These are phyloP conservation scores for Neodon shergylaensis DNA, from an alignment of 2,113 vertebrate species.

Conservation along the genomic window DNA sequence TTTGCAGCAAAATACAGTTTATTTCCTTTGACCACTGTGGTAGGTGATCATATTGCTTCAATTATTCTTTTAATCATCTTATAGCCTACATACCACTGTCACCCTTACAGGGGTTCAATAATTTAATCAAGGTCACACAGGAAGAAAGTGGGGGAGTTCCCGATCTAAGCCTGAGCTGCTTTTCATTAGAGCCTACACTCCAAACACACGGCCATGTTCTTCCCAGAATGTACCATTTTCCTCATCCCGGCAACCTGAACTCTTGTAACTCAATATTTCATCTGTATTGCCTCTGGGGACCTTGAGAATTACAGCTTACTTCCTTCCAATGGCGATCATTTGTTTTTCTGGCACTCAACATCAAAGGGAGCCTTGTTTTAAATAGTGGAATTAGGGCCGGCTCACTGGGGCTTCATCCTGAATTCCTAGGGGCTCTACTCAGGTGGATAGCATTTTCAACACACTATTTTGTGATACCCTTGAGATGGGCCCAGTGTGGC, in stretches of 20 bases:
- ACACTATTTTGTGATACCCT: background rate
- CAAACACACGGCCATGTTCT: background rate
- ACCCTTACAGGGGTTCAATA: background rate
- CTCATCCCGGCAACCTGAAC: constrained; percentile 1
- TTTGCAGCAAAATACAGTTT: background rate
- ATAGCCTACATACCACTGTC: background rate
- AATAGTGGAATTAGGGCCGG: background rate
- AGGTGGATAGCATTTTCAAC: background rate
- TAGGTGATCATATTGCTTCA: background rate
- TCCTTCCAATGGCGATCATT: constrained; percentile 40
- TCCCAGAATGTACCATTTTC: background rate
- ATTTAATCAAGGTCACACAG: background rate
- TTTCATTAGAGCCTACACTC: background rate
- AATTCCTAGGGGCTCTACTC: background rate
- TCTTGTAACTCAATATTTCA: constrained; percentile 27
- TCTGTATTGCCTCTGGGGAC: constrained; percentile 15
- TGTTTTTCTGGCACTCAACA: constrained; percentile 35
- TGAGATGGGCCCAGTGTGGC: background rate
- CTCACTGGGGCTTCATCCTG: constrained; percentile 7
- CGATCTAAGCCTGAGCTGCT: background rate
- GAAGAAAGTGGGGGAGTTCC: background rate
- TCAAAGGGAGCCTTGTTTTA: constrained; percentile 43
- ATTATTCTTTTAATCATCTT: background rate
- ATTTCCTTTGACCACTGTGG: background rate
- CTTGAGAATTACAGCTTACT: constrained; percentile 64